These are phyloP conservation scores for Encarsia formosa DNA, from an alignment of 2,888 invertebrate species.

Conservation along the genomic window DNA sequence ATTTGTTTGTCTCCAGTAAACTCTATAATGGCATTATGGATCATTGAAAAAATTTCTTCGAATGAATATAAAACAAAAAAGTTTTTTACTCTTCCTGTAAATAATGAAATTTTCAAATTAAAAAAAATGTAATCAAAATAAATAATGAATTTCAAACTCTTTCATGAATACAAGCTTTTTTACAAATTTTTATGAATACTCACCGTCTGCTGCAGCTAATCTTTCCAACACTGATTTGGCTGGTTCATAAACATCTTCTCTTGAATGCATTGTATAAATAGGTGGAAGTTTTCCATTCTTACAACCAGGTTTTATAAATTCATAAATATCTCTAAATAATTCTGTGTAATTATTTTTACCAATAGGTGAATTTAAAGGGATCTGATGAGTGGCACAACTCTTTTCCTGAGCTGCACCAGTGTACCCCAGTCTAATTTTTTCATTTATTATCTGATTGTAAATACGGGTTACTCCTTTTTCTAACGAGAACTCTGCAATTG, in stretches of 20 bases:
- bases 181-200: not conserved
- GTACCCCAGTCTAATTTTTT: constrained; percentile 51
- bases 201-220: constrained; percentile 9
- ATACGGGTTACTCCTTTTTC: constrained; percentile 47
- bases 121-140: constrained; percentile 2
- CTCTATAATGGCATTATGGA: constrained; percentile 35
- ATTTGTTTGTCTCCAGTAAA: constrained; percentile 10
- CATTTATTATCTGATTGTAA: constrained; percentile 49
- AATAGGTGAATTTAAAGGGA: constrained; percentile 47
- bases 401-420: constrained; percentile 50
- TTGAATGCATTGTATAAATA: constrained; percentile 46
- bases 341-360: constrained; percentile 41
- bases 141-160: not conserved
- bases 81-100: constrained; percentile 26
- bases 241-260: constrained; percentile 12
- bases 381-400: constrained; percentile 51
- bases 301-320: constrained; percentile 45
- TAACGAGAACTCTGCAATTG: constrained; percentile 53
- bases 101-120: not conserved
- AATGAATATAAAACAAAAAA: constrained; percentile 42
- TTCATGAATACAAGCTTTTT: not conserved
- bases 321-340: constrained; percentile 49
- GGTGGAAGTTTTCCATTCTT: constrained; percentile 42
- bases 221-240: constrained; percentile 13
- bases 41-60: constrained; percentile 41